phyloP scores from a whole-genome alignment of 2,113 vertebrate species.

The Leptodactylus fuscus region DNA sequence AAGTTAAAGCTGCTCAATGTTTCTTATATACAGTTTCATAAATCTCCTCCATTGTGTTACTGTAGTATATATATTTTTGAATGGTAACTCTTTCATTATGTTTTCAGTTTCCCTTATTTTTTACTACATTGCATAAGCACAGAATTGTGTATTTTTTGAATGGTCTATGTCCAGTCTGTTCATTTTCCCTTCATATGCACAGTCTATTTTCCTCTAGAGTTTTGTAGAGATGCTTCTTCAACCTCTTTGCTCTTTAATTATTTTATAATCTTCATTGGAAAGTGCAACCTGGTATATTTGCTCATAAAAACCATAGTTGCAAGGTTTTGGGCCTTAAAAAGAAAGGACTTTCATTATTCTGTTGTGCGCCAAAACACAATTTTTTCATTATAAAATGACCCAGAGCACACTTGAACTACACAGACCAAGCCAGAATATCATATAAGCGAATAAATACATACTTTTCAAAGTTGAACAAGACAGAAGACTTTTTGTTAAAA shows the following conservation, averaged over 20 bases:
- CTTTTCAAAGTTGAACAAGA: conserved; percentile 9
- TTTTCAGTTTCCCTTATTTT: background rate
- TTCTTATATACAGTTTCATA: too few relatives aligned
- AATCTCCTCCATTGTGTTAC: too few relatives aligned
- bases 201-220: background rate
- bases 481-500: background rate
- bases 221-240: conserved; percentile 5
- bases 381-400: conserved; percentile 47
- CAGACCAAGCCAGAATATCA: background rate
- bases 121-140: background rate
- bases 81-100: background rate
- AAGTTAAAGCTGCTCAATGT: too few relatives aligned
- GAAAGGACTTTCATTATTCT: conserved; percentile 31
- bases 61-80: too few relatives aligned
- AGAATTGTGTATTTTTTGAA: background rate
- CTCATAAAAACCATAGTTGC: background rate
- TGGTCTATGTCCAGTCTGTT: too few relatives aligned
- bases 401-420: conserved; percentile 16
- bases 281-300: background rate
- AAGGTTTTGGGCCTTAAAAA: conserved; percentile 8
- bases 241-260: background rate
- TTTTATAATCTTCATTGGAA: background rate
- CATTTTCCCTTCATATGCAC: too few relatives aligned
- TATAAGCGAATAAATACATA: conserved; percentile 14
- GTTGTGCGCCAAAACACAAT: conserved; percentile 14